phyloP scores from a whole-genome alignment of 1,140 invertebrate species.

The Laupala kohalensis region DNA sequence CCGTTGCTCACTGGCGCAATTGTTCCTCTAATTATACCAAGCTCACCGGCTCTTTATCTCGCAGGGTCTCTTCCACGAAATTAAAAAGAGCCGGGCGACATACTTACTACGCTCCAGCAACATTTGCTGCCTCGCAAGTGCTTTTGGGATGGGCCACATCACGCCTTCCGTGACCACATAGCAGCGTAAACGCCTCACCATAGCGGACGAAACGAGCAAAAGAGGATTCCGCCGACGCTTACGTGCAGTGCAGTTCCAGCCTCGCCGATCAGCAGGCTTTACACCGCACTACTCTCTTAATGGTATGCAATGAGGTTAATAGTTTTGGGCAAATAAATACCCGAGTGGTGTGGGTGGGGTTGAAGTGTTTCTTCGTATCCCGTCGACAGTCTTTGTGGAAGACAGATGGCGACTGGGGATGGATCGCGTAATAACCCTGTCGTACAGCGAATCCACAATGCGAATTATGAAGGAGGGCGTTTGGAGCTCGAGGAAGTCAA shows the following conservation, averaged over 20 bases:
- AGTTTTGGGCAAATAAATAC: not conserved
- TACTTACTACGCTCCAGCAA: no score
- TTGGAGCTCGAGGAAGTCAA: not conserved
- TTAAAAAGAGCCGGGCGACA: no score
- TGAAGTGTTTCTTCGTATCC: not conserved
- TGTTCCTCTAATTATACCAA: no score
- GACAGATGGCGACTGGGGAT: not conserved
- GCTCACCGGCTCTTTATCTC: no score
- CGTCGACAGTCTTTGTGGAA: not conserved
- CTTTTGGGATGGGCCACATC: no score
- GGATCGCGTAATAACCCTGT: not conserved
- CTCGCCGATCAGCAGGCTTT: not conserved
- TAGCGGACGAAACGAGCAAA: not conserved
- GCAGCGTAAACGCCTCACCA: not conserved
- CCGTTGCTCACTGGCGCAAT: no score
- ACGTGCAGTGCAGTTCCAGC: not conserved
- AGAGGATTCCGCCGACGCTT: not conserved
- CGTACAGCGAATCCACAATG: not conserved
- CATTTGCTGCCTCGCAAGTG: no score
- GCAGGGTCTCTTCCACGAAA: no score
- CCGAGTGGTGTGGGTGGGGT: not conserved
- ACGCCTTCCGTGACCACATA: not conserved
- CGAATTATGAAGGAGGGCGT: not conserved
- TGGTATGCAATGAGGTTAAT: not conserved
- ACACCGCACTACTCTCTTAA: not conserved